phyloP scores from a whole-genome alignment of 2,113 vertebrate genomes.

The Chelonoidis abingdonii region DNA sequence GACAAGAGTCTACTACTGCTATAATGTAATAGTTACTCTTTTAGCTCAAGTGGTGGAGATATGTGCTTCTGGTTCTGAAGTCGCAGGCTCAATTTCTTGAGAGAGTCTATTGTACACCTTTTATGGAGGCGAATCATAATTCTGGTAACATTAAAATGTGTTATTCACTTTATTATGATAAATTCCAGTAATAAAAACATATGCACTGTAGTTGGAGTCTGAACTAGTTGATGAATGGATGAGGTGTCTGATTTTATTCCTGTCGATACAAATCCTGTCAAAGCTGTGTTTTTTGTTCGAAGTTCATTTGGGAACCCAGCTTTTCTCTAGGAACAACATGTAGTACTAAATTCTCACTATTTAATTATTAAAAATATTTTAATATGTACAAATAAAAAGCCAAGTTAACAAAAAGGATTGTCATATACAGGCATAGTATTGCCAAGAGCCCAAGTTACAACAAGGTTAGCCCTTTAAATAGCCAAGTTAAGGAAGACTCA shows the following conservation, averaged over 20 bases:
- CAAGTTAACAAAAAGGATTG: background rate
- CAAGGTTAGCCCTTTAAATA: background rate
- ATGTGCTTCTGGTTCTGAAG: background rate
- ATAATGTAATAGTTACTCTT: background rate
- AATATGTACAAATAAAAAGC: background rate
- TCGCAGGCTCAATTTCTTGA: background rate
- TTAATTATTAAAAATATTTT: background rate
- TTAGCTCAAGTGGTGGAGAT: background rate
- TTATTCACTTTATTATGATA: background rate
- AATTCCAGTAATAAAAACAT: background rate
- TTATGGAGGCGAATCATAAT: background rate
- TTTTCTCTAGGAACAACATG: background rate
- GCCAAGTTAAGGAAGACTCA: background rate
- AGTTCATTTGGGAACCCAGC: background rate
- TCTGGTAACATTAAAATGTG: background rate
- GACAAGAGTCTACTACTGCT: background rate
- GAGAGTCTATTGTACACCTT: background rate
- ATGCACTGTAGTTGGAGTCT: constrained; percentile 2
- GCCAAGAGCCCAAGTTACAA: constrained; percentile 14
- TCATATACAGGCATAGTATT: background rate
- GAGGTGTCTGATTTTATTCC: constrained; percentile 33
- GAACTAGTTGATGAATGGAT: constrained; percentile 29
- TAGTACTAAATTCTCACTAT: constrained; percentile 6
- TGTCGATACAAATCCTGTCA: constrained; percentile 27
- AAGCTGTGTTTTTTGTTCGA: constrained; percentile 34